Base-by-base conservation (phyloP, 2,797 vertebrate species). In the Aldrovandia affinis region DNA sequence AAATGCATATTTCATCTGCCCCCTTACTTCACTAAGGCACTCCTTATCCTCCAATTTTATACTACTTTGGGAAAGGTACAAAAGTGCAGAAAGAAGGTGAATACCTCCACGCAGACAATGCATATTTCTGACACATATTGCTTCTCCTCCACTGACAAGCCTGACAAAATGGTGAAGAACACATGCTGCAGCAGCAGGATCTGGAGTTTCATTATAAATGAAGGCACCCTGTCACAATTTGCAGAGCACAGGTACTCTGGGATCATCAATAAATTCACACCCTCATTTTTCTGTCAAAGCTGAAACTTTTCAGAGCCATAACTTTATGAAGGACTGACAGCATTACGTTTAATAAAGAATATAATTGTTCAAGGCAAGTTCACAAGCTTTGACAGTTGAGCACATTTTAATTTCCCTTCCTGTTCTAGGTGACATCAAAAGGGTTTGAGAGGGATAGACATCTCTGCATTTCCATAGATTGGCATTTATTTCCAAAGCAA, bases 81-180 rank as follows among this genome's bases (percentile, higher is more conserved):
- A 94, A 95, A 89, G 92, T 88, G 94, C 86, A 88, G 91, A 39
- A 39, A 94, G 94, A 92, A 92, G 81, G 83, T 70, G 81, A 85
- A 80, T 68, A 78, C 61, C 80, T 89, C 83, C 63, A 6, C n/a
- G 73, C 70, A 84, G 81, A 81, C 80, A 54, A 80, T 75, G 65
- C 83, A 82, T 81, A 83, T 88, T 83, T 86, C 85, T 86, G 85
- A 84, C 83, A 84, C 78, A 73, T 81, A 77, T 50, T 15, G 59
- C 59, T 68, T 87, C 73, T 44, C 44, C 73, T 54, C 36, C 54
- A 84, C 54, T 89, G 86, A 87, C 86, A 88, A 52, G 81, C 82
- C 80, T 83, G 87, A 88, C 83, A 88, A 88, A 87, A 88, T 52
- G 86, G 70, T 83, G 44, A 55, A 81, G 57, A 68, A 86, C 61